Percentiles rank a stretch among this genome's conserved stretches.
These are phyloP conservation scores for Drosophila busckii DNA, from an alignment of 1,140 invertebrate genomes.

Conservation along the genomic window DNA sequence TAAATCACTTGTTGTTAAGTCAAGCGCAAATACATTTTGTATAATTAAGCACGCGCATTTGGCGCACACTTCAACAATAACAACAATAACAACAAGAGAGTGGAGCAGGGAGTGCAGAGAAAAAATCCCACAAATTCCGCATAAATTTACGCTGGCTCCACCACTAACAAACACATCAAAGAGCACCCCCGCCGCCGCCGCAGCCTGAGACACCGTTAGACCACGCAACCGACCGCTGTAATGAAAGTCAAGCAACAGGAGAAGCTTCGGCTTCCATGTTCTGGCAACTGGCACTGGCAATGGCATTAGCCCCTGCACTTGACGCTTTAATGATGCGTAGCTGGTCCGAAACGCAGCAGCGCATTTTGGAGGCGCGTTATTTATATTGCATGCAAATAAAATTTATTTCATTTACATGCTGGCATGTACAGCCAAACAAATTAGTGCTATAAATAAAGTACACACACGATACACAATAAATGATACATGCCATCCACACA, in stretches of 20 bases:
- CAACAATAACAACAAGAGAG: conserved; percentile 7
- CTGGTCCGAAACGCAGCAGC: conserved; percentile 14
- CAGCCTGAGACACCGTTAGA: neutral
- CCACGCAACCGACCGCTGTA: too few relatives aligned
- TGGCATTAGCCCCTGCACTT: conserved; percentile 42
- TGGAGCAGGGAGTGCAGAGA: neutral
- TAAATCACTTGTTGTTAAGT: conserved; percentile 51
- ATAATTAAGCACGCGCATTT: conserved; percentile 66
- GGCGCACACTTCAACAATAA: conserved; percentile 30
- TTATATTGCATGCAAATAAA: conserved; percentile 66
- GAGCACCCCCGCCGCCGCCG: conserved; percentile 11
- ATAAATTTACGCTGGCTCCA: conserved; percentile 33
- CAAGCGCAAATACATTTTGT: conserved; percentile 54
- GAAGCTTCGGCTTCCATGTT: too few relatives aligned
- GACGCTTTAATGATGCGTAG: conserved; percentile 55
- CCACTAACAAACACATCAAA: conserved; percentile 18
- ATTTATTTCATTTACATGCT: conserved; percentile 66
- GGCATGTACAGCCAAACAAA: conserved; percentile 60
- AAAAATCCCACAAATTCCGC: conserved; percentile 28
- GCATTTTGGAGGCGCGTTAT: conserved; percentile 45
- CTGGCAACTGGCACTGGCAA: too few relatives aligned
- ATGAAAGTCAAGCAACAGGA: conserved; percentile 3
- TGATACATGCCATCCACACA: conserved; percentile 1
- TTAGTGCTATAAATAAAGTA: conserved; percentile 64
- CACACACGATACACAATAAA: conserved; percentile 24